These are phyloP conservation scores for Lasiurus cinereus DNA, from an alignment of 2,113 vertebrate species.

Conservation along the genomic window DNA sequence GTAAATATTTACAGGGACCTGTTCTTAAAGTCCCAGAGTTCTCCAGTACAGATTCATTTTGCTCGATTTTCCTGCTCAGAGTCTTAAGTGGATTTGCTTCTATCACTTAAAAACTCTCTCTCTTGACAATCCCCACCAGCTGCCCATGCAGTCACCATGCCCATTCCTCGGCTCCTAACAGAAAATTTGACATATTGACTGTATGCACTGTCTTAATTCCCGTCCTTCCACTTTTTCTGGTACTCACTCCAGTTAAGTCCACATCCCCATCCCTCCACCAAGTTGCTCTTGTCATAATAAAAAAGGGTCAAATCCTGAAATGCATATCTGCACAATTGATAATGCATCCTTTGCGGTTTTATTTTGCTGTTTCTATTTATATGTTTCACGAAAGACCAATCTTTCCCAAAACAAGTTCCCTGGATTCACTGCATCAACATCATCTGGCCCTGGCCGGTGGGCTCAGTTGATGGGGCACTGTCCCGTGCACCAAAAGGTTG, in stretches of 20 bases:
- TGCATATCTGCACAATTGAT: slow-evolving; percentile 31
- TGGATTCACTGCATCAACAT: slow-evolving; percentile 8
- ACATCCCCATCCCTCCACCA: background rate
- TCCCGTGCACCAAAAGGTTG: too few species aligned
- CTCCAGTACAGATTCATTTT: background rate
- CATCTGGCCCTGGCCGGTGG: background rate
- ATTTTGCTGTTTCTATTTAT: background rate
- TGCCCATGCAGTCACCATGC: background rate
- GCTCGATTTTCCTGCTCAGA: background rate
- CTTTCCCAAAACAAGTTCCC: slow-evolving; percentile 24
- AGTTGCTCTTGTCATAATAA: background rate
- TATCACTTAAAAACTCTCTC: slow-evolving; percentile 14
- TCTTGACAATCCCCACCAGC: background rate
- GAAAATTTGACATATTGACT: background rate
- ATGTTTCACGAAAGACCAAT: background rate
- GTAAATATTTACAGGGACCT: background rate
- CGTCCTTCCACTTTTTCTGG: background rate
- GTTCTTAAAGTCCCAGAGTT: background rate
- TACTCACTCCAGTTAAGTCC: background rate
- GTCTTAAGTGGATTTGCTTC: background rate
- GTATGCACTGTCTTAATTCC: background rate
- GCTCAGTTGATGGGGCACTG: too few species aligned
- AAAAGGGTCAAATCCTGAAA: background rate
- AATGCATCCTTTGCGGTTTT: slow-evolving; percentile 25
- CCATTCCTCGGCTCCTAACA: background rate